phyloP scores from a whole-genome alignment of 2,888 invertebrate genomes.

The Hemaris fuciformis region DNA sequence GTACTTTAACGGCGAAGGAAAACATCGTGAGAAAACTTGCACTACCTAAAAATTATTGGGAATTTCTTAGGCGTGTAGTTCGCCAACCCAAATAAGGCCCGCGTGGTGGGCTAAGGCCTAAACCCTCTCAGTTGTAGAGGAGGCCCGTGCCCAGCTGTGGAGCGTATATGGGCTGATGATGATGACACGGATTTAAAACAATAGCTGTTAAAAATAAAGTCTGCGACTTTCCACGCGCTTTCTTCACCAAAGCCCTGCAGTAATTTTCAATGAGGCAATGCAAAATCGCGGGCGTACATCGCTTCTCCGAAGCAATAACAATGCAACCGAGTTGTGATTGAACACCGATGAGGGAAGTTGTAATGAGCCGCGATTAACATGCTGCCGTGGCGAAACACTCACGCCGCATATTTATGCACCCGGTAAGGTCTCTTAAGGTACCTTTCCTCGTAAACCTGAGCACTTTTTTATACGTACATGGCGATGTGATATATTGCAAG shows the following conservation, averaged over 20 bases:
- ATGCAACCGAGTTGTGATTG: slow-evolving; percentile 41
- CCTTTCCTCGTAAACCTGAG: neutral
- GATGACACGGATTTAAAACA: too few species aligned
- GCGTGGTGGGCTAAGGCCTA: too few species aligned
- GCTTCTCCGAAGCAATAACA: slow-evolving; percentile 44
- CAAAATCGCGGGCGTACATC: slow-evolving; percentile 19
- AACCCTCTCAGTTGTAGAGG: too few species aligned
- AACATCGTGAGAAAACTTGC: too few species aligned
- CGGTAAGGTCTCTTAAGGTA: neutral
- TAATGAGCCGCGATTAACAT: slow-evolving; percentile 43
- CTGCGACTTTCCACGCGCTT: neutral
- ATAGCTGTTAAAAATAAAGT: neutral
- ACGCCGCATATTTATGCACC: neutral
- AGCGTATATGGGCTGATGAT: too few species aligned
- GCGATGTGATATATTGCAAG: too few species aligned
- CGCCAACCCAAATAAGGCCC: too few species aligned
- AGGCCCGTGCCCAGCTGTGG: too few species aligned
- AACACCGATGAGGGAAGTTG: slow-evolving; percentile 33
- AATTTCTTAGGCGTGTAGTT: too few species aligned
- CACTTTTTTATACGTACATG: too few species aligned
- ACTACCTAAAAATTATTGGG: too few species aligned
- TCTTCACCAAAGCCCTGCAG: neutral
- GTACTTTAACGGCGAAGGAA: too few species aligned
- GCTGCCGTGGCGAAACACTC: slow-evolving; percentile 38
- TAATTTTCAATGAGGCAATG: neutral